A percentile compares a stretch with the other conserved stretches of the same genome.
These are phyloP conservation scores for Hassar affinis DNA, from an alignment of 2,113 vertebrate species.

Conservation along the genomic window DNA sequence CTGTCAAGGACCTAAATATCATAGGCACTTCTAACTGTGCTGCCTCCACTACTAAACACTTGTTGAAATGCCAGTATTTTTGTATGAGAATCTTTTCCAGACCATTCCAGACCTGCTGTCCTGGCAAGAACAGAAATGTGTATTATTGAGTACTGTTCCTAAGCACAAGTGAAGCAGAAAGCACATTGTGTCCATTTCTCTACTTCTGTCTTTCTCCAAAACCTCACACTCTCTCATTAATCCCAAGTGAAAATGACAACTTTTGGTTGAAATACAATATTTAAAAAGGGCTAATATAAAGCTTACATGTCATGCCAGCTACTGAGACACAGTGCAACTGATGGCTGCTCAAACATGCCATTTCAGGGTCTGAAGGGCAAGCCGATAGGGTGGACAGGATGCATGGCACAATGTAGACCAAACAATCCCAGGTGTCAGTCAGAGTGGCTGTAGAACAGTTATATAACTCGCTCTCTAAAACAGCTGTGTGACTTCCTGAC, in stretches of 20 bases:
- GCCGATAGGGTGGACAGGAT: slow-evolving; percentile 15
- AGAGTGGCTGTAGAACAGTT: slow-evolving; percentile 39
- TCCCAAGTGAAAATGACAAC: not conserved
- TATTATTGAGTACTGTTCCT: slow-evolving; percentile 53
- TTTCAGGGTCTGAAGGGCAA: not conserved
- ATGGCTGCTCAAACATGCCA: not conserved
- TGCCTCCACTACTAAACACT: slow-evolving; percentile 35
- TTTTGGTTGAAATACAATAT: not conserved
- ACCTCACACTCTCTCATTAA: not conserved
- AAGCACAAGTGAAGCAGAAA: slow-evolving; percentile 45
- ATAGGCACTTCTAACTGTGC: not conserved
- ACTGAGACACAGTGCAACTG: slow-evolving; percentile 21
- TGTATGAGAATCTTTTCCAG: slow-evolving; percentile 71
- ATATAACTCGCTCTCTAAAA: slow-evolving; percentile 51
- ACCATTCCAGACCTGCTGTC: slow-evolving; percentile 54
- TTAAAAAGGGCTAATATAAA: not conserved
- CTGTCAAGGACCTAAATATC: not conserved
- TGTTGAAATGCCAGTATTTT: slow-evolving; percentile 59
- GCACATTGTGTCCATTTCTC: slow-evolving; percentile 38
- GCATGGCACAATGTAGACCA: slow-evolving; percentile 39
- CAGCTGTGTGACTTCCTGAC: slow-evolving; percentile 40
- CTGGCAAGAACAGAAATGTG: slow-evolving; percentile 56
- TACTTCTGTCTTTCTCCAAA: slow-evolving; percentile 17
- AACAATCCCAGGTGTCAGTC: slow-evolving; percentile 49
- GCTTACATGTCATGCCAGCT: not conserved